Evolutionary conservation across 1,140 invertebrate genomes (phyloP).

Genomic region (Acromyrmex heyeri): DNA sequence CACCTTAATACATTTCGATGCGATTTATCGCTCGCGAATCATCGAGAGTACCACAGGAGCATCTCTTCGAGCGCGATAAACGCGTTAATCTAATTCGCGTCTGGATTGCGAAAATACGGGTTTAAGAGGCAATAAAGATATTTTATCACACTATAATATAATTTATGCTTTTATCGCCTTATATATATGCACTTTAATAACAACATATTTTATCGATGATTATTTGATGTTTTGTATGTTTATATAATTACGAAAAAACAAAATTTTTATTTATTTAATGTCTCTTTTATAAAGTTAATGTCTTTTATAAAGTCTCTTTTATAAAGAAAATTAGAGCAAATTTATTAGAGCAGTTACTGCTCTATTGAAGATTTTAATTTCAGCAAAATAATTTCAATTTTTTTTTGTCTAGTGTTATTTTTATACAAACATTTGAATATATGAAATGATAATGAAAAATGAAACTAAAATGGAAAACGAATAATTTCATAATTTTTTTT

Average conservation of each 20-base stretch:
- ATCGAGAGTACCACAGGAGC: not conserved
- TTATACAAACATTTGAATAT: not conserved
- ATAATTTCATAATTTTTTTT: not conserved
- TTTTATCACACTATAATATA: conserved; percentile 1
- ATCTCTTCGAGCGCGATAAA: not conserved
- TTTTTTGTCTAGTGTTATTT: not conserved
- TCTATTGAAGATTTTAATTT: not conserved
- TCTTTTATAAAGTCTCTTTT: not conserved
- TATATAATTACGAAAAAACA: not conserved
- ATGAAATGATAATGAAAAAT: not conserved
- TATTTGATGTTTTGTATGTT: not conserved
- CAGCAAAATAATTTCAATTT: not conserved
- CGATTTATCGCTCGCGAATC: conserved; percentile 23
- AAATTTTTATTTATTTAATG: not conserved
- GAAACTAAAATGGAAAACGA: not conserved
- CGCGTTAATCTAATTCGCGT: conserved; percentile 16
- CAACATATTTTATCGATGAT: conserved; percentile 5
- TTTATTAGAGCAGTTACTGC: not conserved
- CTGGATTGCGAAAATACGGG: conserved; percentile 22
- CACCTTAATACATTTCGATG: conserved; percentile 63
- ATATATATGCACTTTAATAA: conserved; percentile 12
- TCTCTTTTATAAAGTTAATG: not conserved
- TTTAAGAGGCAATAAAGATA: conserved; percentile 37
- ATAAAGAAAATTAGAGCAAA: not conserved
- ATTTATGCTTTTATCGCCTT: too few species aligned